phyloP scores from a whole-genome alignment of 2,113 vertebrate species.

The Ciconia boyciana region DNA sequence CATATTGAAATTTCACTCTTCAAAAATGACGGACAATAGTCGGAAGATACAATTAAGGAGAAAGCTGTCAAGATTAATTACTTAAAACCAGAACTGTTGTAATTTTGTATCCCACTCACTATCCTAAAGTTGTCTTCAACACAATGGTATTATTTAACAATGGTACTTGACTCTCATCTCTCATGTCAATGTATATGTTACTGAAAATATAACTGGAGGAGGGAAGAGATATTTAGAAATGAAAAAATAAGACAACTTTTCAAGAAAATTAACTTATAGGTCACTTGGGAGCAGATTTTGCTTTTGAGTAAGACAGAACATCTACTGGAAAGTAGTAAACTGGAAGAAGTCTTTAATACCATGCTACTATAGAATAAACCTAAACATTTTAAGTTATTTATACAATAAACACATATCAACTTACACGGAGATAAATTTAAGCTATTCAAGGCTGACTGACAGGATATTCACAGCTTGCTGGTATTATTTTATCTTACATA shows the following conservation, averaged over 20 bases:
- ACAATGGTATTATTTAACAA: neutral
- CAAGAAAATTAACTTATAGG: neutral
- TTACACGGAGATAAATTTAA: neutral
- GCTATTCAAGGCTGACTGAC: neutral
- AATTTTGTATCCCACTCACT: neutral
- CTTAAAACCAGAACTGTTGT: neutral
- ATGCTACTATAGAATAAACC: neutral
- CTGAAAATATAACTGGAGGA: neutral
- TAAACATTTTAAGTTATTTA: neutral
- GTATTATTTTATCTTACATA: neutral
- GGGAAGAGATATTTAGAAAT: neutral
- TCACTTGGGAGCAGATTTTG: neutral
- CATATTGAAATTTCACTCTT: neutral
- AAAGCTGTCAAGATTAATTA: neutral
- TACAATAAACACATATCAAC: neutral
- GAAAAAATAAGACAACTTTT: neutral
- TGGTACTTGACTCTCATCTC: neutral
- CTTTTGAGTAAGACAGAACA: neutral
- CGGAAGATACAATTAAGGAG: neutral
- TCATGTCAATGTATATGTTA: neutral
- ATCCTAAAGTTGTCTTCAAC: neutral
- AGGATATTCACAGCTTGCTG: neutral
- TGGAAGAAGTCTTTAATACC: neutral
- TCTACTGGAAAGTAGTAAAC: neutral
- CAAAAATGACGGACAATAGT: neutral